phyloP scores from a whole-genome alignment of 2,888 invertebrate genomes.

The Trichogramma evanescens region DNA sequence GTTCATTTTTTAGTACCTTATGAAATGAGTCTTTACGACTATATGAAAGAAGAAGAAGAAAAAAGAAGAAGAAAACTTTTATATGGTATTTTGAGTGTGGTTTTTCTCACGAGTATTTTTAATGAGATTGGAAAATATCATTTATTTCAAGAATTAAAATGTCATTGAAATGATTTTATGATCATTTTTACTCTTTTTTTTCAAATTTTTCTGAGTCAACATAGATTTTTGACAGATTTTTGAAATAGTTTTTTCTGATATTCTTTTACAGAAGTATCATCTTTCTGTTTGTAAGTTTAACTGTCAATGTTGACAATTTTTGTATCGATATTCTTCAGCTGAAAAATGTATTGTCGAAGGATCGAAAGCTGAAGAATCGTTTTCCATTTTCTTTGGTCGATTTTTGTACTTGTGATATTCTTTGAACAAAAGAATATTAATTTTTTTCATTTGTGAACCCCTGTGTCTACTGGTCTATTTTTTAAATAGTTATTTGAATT shows the following conservation, averaged over 20 bases:
- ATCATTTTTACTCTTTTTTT: background rate
- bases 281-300: too few species aligned
- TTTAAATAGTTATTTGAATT: too few species aligned
- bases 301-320: too few species aligned
- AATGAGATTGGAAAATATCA: background rate
- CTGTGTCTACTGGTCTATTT: too few species aligned
- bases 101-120: background rate
- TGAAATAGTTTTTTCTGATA: conserved; percentile 6
- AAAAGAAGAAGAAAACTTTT: background rate
- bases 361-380: too few species aligned
- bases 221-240: conserved; percentile 2
- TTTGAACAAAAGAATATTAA: too few species aligned
- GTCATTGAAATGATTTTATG: background rate
- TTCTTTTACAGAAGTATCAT: conserved; percentile 1
- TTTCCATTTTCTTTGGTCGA: too few species aligned
- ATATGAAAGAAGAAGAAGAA: background rate
- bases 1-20: background rate
- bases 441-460: too few species aligned
- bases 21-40: background rate
- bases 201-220: background rate
- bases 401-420: too few species aligned
- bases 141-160: background rate
- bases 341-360: too few species aligned
- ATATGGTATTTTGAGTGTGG: background rate
- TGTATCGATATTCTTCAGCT: too few species aligned